Percentiles rank a stretch among this genome's conserved stretches.
Evolutionary conservation across 2,888 invertebrate genomes (phyloP).

Genomic region (Actias luna): DNA sequence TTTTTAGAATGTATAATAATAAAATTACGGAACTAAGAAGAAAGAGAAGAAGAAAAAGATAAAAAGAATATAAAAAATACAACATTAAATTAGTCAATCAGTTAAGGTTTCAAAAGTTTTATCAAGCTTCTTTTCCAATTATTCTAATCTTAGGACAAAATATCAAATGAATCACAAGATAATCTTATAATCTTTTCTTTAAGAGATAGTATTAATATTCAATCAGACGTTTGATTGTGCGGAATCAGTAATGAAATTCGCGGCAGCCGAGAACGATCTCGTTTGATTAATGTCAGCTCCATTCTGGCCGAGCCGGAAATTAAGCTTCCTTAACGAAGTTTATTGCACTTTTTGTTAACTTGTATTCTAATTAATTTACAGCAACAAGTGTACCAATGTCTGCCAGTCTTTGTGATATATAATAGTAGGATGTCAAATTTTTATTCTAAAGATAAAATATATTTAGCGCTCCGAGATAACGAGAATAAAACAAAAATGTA

Average conservation of each 20-base stretch:
- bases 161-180: neutral
- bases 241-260: constrained; percentile 60
- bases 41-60: too few species aligned
- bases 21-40: too few species aligned
- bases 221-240: constrained; percentile 38
- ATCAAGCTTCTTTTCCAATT: neutral
- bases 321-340: constrained; percentile 70
- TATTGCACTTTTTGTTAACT: constrained; percentile 75
- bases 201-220: constrained; percentile 1
- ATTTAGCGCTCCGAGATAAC: constrained; percentile 30
- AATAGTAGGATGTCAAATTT: constrained; percentile 11
- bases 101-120: neutral
- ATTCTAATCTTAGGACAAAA: neutral
- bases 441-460: constrained; percentile 11
- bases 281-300: constrained; percentile 67
- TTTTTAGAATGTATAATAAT: too few species aligned
- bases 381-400: constrained; percentile 63
- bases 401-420: constrained; percentile 24
- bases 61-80: too few species aligned
- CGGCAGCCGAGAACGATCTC: constrained; percentile 55
- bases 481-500: constrained; percentile 39
- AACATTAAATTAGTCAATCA: neutral
- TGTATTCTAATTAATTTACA: constrained; percentile 71
- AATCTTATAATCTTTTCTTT: neutral
- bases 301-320: constrained; percentile 62